Base-by-base conservation (phyloP, 2,888 invertebrate genomes). In the Caenorhabditis plicata region DNA sequence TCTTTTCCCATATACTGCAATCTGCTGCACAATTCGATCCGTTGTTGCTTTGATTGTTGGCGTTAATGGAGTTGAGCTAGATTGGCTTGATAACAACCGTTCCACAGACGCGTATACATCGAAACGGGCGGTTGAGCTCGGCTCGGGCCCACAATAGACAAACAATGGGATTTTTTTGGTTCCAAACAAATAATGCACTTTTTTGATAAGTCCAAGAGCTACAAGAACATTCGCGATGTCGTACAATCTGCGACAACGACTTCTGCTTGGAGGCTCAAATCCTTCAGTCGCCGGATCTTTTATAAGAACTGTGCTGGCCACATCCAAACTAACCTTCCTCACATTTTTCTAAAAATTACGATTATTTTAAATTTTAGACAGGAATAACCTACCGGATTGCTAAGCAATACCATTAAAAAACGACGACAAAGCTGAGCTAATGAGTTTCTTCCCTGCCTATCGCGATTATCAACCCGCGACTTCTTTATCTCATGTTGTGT, bases 171-270 rank as follows among this genome's bases (percentile, higher is more conserved):
- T 80, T 49, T 80, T 80, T 64, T 80, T 80, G 22, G 80, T 80
- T 22, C 80, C 80, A 46, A 80, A 80, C 8, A 78, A 67, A 45
- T 79, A 78, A 62, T 83, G 83, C 56, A 88, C 87, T 81, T 88
- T 88, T 78, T 86, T 85, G 77, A 89, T 88, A 68, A 89, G 85
- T 71, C 87, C 87, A 80, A 89, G 86, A 58, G 88, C 88, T 67
- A 88, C 87, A 73, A 89, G 85, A 67, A 89, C 88, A 82, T 89
- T 89, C 55, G 89, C 88, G 73, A 89, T 88, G 81, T 89, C 89
- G 82, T 89, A 89, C 26, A 89, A 84, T 66, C 89, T 85, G 57
- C 89, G 85, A 54, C 80, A 80, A 3, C 78, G 64, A 23, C 75
- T 74, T 43, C 80, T 48, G 36, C 74, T 73, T 9, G 80, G 80